phyloP scores from a whole-genome alignment of 2,797 vertebrate species.

The Falco peregrinus region DNA sequence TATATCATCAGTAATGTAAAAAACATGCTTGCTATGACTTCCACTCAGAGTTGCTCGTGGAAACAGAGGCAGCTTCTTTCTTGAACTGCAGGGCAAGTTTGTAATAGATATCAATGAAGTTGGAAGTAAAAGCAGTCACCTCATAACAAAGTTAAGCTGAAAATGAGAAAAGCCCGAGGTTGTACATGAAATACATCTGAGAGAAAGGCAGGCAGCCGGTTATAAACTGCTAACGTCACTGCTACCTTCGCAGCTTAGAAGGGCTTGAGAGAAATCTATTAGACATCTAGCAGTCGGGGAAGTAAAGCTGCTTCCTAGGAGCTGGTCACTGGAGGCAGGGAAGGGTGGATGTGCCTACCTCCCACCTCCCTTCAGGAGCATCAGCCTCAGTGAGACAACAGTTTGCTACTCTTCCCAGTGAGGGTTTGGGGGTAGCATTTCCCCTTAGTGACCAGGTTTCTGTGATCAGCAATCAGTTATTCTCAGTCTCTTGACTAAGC shows the following conservation, averaged over 20 bases:
- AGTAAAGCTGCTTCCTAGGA: not conserved
- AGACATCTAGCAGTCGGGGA: not conserved
- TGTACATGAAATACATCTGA: slow-evolving; percentile 15
- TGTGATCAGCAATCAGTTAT: not conserved
- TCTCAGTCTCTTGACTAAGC: not conserved
- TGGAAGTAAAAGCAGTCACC: slow-evolving; percentile 52
- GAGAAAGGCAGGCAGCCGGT: not conserved
- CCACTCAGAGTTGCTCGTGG: not conserved
- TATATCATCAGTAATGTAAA: not conserved
- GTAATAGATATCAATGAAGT: slow-evolving; percentile 33
- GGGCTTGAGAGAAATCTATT: not conserved
- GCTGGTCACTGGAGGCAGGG: not conserved
- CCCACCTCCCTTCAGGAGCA: not conserved
- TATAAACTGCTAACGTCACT: not conserved
- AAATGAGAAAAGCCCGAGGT: slow-evolving; percentile 54
- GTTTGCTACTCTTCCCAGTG: not conserved
- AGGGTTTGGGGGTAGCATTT: not conserved
- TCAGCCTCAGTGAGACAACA: not conserved
- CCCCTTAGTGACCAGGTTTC: not conserved
- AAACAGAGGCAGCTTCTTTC: not conserved
- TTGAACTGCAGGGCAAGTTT: slow-evolving; percentile 22
- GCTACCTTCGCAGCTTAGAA: not conserved
- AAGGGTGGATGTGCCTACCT: not conserved
- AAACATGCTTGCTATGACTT: not conserved
- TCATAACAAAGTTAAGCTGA: slow-evolving; percentile 41